phyloP scores from a whole-genome alignment of 1,140 invertebrate genomes.

The Pteromalus puparum region DNA sequence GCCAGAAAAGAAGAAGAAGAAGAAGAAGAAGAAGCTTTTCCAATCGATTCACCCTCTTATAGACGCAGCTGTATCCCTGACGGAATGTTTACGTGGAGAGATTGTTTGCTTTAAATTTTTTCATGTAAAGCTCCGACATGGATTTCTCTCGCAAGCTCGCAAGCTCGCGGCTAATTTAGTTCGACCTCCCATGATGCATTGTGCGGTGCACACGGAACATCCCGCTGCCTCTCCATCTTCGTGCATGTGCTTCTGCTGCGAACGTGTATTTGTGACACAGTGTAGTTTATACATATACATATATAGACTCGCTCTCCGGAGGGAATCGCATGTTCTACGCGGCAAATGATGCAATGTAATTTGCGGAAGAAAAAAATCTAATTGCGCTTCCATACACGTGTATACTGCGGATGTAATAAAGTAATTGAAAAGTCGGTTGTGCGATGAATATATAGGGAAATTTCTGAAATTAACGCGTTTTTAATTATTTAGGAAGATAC shows the following conservation, averaged over 20 bases:
- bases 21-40: neutral
- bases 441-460: neutral
- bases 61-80: neutral
- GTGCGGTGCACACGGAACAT: no score
- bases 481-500: neutral
- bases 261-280: no score
- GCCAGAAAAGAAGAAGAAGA: no score
- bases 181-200: neutral
- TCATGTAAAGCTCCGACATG: neutral
- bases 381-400: neutral
- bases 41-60: neutral
- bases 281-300: neutral
- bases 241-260: no score
- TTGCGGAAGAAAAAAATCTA: neutral
- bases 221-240: no score
- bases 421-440: neutral
- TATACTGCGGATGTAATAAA: neutral
- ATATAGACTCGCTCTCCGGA: no score
- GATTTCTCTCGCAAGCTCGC: no score
- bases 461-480: neutral
- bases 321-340: neutral
- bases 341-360: neutral
- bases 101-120: conserved; percentile 7
- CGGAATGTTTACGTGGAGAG: neutral
- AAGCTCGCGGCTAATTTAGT: conserved; percentile 6